Conservation (phyloP, 2,113 vertebrate species). For the Setophaga petechia region DNA sequence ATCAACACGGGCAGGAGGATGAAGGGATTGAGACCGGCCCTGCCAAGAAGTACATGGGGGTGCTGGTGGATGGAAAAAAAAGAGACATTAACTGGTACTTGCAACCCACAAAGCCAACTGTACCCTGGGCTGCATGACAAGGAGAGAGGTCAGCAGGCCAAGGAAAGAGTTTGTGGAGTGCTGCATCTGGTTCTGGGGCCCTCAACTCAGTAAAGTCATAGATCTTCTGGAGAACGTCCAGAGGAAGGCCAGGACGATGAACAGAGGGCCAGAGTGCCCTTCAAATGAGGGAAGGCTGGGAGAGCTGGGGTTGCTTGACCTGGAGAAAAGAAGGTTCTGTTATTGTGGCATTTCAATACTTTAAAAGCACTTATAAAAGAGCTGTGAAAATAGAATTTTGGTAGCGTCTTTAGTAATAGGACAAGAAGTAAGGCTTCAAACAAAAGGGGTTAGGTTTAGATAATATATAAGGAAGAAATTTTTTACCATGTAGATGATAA, state of each 20-base stretch:
- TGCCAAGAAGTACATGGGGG: background rate
- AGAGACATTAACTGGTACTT: accelerated
- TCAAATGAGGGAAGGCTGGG: background rate
- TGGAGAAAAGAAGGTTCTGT: background rate
- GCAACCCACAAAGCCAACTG: accelerated
- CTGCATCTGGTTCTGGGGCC: accelerated
- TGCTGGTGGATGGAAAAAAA: background rate
- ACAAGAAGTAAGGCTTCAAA: background rate
- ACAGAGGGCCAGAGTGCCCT: background rate
- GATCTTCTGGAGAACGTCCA: background rate
- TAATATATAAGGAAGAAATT: background rate
- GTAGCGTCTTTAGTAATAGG: background rate
- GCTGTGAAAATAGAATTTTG: background rate
- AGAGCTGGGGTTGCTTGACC: background rate
- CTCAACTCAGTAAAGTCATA: background rate
- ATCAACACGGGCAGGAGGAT: background rate
- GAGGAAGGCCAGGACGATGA: background rate
- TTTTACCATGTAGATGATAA: background rate
- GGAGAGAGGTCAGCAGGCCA: background rate
- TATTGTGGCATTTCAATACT: background rate
- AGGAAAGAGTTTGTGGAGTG: background rate
- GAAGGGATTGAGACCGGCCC: background rate
- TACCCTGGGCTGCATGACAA: background rate
- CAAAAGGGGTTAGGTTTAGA: background rate
- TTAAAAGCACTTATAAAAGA: background rate